Base-by-base conservation (phyloP, 2,888 invertebrate species). In the Calameuta idolon region DNA sequence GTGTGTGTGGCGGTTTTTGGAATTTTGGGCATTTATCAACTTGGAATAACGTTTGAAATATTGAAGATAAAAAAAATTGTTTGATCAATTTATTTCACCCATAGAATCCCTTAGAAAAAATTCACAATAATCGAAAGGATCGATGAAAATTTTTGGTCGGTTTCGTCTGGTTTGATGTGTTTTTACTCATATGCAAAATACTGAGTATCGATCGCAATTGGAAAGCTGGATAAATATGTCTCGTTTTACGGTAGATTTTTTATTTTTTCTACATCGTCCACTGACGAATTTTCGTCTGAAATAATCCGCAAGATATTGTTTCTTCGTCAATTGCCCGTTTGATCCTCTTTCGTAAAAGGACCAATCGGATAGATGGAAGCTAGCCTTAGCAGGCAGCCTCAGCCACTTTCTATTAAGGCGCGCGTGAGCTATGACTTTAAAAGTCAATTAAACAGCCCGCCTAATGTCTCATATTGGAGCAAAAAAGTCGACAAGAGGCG, bases 361-460 rank as follows among this genome's bases (percentile, higher is more conserved):
- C 9, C 55, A 23, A 23, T 12, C 71, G 31, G 12, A 33, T 3
- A 15, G 31, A 71, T 9, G 71, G 71, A 71, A 71, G 5, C 31
- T 31, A 71, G 71, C 12, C 31, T 33, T 33, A 33, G 31, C 71
- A 33, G 12, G 31, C 31, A 71, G 71, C 71, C 71, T 33, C 31
- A 15, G 71, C 12, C 31, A 71, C 12, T 71, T 71, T 31, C 71
- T 31, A 71, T 71, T 71, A 71, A 71, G 55, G 31, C 71, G 33
- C 71, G 71, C 71, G 71, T 33, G 71, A 71, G 31, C 31, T 31
- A 71, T 31, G 71, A 33, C 71, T 71, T 71, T 71, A 71, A 71
- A 71, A 71, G 71, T 71, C 71, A 71, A 71, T 71, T 71, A 71
- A 71, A 71, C 30, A 30, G 31, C 71, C 71, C 71, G 33, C 71